Base-by-base conservation (phyloP, 1,140 invertebrate genomes). In the Agrypnia vestita region DNA sequence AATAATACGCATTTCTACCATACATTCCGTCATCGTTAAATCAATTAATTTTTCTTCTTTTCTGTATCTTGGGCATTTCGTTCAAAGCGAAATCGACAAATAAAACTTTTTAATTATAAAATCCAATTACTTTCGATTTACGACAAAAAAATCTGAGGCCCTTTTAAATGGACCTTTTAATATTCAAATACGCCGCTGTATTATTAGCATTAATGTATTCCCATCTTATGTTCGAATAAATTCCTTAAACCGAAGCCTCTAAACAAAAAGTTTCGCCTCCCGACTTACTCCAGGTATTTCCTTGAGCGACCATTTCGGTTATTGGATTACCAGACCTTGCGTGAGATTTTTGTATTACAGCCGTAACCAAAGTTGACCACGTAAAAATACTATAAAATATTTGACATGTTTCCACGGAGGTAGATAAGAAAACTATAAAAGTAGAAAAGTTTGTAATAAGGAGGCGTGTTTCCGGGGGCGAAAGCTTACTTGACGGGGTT, bases 381-480 rank as follows among this genome's bases (percentile, higher is more conserved):
- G 64, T 71, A 71, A 53, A 56, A 72, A 72, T 67, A 19, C 55
- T 71, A 59, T 59, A 78, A 78, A 78, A 78, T 78, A 78, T 78
- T 78, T 78, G 76, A 71, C 76, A 78, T 78, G 64, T 78, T 55
- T 78, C 76, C 62, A 46, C 47, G 35, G 51, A 64, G 49, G 76
- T 21, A 78, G 76, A 78, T 78, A 78, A 78, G 76, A 71, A 76
- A 47, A 71, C 67, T 51, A 61, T 78, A 71, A 56, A 78, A 77
- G 49, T 67, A 35, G 17, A 47, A 78, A 78, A 59, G 47, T 78
- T 78, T 72, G 64, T 71, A 74, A 74, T 46, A 74, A 44, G 51
- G 56, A 74, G 51, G 67, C 46, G 25, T 21, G 67, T 71, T 74
- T 56, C 21, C 72, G 11, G 25, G 43, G 55, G 25, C 51, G 43